phyloP scores from a whole-genome alignment of 1,140 invertebrate species.

The Episyrphus balteatus region DNA sequence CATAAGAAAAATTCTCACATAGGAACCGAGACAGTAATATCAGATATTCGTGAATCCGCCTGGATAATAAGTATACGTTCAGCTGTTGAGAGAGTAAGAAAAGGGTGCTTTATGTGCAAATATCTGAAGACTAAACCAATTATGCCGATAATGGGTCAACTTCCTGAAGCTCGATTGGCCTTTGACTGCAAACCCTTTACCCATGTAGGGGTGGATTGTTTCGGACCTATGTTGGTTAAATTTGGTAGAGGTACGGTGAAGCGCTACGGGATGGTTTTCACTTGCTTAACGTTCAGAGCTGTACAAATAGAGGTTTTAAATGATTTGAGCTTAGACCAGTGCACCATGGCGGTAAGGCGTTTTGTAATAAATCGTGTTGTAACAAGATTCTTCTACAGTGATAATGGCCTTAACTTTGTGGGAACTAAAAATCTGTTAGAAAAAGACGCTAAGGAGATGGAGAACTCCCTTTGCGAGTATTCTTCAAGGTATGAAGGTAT shows the following conservation, averaged over 20 bases:
- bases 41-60: constrained; percentile 2
- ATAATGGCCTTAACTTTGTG: constrained; percentile 25
- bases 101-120: constrained; percentile 8
- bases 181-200: constrained; percentile 12
- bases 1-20: background rate
- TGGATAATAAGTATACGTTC: constrained; percentile 8
- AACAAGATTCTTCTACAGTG: constrained; percentile 10
- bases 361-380: constrained; percentile 13
- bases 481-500: background rate
- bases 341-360: constrained; percentile 18
- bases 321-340: constrained; percentile 11
- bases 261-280: constrained; percentile 28
- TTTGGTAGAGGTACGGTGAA: constrained; percentile 20
- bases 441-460: constrained; percentile 6
- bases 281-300: constrained; percentile 13
- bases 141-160: constrained; percentile 8
- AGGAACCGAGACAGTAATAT: background rate
- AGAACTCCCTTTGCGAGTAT: background rate
- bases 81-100: background rate
- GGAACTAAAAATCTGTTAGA: constrained; percentile 16
- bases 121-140: background rate
- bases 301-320: constrained; percentile 17
- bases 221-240: constrained; percentile 20
- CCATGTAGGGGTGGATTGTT: constrained; percentile 4
- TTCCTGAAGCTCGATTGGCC: constrained; percentile 11